Evolutionary conservation across 2,888 invertebrate genomes (phyloP).

Genomic region (Lepidonotus clava): DNA sequence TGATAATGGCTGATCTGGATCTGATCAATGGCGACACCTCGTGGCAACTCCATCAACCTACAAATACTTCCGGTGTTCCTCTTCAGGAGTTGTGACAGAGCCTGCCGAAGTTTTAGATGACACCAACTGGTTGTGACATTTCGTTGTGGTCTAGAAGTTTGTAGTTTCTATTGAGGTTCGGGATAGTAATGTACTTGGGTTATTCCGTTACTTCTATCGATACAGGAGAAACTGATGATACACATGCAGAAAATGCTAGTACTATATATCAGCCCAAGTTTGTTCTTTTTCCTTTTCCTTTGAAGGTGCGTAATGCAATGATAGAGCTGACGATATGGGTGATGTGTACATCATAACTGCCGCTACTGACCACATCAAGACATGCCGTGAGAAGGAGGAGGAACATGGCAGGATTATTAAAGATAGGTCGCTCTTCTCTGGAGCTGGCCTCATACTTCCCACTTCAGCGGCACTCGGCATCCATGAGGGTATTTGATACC

Average conservation of each 20-base stretch:
- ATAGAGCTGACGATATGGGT: background rate
- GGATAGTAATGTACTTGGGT: too few relatives aligned
- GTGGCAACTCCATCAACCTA: slow-evolving; percentile 28
- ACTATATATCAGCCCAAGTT: too few relatives aligned
- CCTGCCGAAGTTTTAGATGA: too few relatives aligned
- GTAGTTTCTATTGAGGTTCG: too few relatives aligned
- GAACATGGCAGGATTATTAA: slow-evolving; percentile 22
- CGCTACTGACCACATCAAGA: slow-evolving; percentile 24
- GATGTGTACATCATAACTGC: slow-evolving; percentile 4
- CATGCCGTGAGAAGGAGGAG: background rate
- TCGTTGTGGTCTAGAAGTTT: too few relatives aligned
- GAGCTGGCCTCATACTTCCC: background rate
- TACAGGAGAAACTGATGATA: too few relatives aligned
- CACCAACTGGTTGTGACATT: too few relatives aligned
- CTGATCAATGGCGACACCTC: slow-evolving; percentile 15
- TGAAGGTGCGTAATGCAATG: background rate
- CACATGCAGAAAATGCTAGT: too few relatives aligned
- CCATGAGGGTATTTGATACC: background rate
- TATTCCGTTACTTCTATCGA: too few relatives aligned
- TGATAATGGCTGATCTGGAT: slow-evolving; percentile 34
- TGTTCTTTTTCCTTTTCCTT: background rate
- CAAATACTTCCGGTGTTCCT: background rate
- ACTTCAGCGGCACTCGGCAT: background rate
- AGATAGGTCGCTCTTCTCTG: background rate
- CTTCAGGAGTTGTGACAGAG: too few relatives aligned